Evolutionary conservation across 2,888 invertebrate species (phyloP).

Genomic region (Reticulitermes lucifugus): DNA sequence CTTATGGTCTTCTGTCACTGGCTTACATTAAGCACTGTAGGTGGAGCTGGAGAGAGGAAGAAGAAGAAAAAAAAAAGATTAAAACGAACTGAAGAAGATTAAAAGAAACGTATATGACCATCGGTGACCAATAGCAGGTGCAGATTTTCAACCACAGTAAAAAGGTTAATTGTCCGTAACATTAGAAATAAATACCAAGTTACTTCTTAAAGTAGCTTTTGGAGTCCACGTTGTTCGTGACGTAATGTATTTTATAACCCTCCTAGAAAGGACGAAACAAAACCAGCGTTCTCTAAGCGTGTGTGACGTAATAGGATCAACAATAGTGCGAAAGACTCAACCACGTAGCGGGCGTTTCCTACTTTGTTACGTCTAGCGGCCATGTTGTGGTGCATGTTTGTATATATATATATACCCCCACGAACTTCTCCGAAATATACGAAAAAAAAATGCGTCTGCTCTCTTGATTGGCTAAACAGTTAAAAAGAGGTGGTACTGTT

Average conservation of each 20-base stretch:
- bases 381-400: conserved; percentile 21
- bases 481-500: conserved; percentile 14
- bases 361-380: neutral
- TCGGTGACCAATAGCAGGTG: conserved; percentile 6
- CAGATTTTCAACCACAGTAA: neutral
- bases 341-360: neutral
- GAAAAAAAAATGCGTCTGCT: neutral
- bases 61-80: neutral
- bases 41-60: conserved; percentile 22
- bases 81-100: neutral
- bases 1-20: conserved; percentile 25
- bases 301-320: conserved; percentile 22
- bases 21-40: conserved; percentile 28
- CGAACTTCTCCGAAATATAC: neutral
- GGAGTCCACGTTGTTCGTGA: neutral
- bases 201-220: neutral
- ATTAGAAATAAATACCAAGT: neutral
- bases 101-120: neutral
- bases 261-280: neutral
- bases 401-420: neutral
- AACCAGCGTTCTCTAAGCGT: neutral
- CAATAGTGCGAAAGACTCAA: neutral
- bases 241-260: conserved; percentile 18
- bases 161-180: neutral
- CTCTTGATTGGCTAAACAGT: conserved; percentile 36